Base-by-base conservation (phyloP, 2,797 vertebrate genomes). In the Luscinia luscinia region DNA sequence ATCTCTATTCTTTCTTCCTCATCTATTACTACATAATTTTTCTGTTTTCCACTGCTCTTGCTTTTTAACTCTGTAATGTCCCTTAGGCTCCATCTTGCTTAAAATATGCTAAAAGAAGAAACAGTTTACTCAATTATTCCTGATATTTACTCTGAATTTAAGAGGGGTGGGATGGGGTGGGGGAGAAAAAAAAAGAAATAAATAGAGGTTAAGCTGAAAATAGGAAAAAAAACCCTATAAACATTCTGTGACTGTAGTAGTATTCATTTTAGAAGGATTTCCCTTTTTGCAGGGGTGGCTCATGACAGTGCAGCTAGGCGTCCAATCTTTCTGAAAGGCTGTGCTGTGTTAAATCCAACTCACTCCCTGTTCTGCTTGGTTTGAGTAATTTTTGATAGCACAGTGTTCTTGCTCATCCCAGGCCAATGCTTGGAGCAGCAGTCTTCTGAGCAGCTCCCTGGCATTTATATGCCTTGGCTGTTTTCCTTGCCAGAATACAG, bases 31-130 rank as follows among this genome's bases (percentile, higher is more conserved):
- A 34, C 32, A 59, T 52, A 8, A 21, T 77, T 95, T 96, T 88
- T 70, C 49, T 78, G 23, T 61, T 86, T 92, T n/a, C 27, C 40
- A 58, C 41, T 64, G 64, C 48, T 70, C 15, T 61, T 87, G 30
- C 24, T 77, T 80, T 91, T 96, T 90, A 95, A 93, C 76, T 93
- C 92, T 86, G 7, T 54, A 76, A 61, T 76, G 24, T 2, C 55
- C 4, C 16, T 69, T 49, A 30, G 17, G 11, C 59, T 94, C 9
- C 57, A 79, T 27, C 22, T 84, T 46, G 3, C 52, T 66, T 76
- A 66, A 76, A 73, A 46, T 46, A 32, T 8, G 10, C 15, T 43
- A 70, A 82, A 92, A 72, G 22, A 69, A 63, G 57, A 75, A 89
- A 58, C 3, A 58, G 23, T 24, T 54, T 59, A 16, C 54, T 75